Base-by-base conservation (phyloP, 2,888 invertebrate species). In the Stenolophus ochropezus region DNA sequence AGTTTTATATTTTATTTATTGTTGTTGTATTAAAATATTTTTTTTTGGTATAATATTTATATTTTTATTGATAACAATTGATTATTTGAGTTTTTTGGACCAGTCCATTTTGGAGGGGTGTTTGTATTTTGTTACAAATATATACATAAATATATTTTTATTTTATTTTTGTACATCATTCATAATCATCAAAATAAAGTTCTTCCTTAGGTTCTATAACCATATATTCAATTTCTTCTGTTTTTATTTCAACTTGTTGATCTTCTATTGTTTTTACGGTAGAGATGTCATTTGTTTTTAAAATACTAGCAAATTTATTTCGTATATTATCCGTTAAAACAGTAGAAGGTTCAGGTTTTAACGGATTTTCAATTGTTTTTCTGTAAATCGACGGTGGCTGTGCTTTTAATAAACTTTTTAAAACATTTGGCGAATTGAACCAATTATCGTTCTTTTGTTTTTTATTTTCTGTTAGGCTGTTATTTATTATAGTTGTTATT, bases 141-240 rank as follows among this genome's bases (percentile, higher is more conserved):
- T 65, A 65, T 65, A 33, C 33, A 11, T 69, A 33, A 27, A 69
- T 27, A 65, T 65, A 14, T 65, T 65, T 65, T 69, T n/a, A n/a
- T n/a, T 61, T 61, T 23, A 56, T 56, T 21, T 1, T 53, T 53
- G 8, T 56, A 56, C 56, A 56, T 21, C 20, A n/a, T n/a, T n/a
- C n/a, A n/a, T n/a, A n/a, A n/a, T n/a, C n/a, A n/a, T n/a, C n/a
- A n/a, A n/a, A n/a, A n/a, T n/a, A n/a, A n/a, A n/a, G n/a, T n/a
- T n/a, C n/a, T n/a, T n/a, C n/a, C n/a, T n/a, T n/a, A n/a, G n/a
- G n/a, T n/a, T n/a, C n/a, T n/a, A n/a, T n/a, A n/a, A n/a, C n/a
- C n/a, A n/a, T n/a, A n/a, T n/a, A n/a, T n/a, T n/a, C n/a, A n/a
- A n/a, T n/a, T n/a, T n/a, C n/a, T n/a, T n/a, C n/a, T n/a, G n/a